Conservation (phyloP, 2,888 invertebrate genomes). For the Aspidiotus rigidus region DNA sequence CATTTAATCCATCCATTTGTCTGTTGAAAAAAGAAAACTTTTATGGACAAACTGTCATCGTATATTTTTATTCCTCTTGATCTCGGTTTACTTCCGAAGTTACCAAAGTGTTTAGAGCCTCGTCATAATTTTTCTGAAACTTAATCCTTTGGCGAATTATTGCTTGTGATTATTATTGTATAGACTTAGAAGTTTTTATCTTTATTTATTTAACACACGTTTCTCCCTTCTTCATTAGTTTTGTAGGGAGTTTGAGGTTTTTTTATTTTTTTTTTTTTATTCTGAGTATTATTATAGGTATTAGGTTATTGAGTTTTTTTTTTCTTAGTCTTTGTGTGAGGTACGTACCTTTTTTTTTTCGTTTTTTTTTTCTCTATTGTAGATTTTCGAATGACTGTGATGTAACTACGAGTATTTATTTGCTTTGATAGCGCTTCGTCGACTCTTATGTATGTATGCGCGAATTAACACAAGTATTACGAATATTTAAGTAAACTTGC, state of each 20-base stretch:
- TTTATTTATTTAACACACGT: too few relatives aligned
- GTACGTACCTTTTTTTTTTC: neutral
- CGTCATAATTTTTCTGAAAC: too few relatives aligned
- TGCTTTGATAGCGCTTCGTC: neutral
- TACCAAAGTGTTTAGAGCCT: too few relatives aligned
- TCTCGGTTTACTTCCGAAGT: too few relatives aligned
- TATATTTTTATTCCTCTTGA: too few relatives aligned
- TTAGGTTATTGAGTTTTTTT: neutral
- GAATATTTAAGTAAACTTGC: neutral
- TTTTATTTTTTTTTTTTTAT: neutral
- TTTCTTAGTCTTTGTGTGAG: neutral
- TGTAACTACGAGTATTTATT: neutral
- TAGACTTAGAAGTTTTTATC: too few relatives aligned
- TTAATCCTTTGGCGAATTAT: too few relatives aligned
- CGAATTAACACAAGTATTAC: neutral
- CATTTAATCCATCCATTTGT: too few relatives aligned
- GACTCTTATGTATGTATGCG: neutral
- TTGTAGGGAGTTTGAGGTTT: neutral
- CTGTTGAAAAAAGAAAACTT: too few relatives aligned
- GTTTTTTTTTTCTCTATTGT: neutral
- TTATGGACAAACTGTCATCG: too few relatives aligned
- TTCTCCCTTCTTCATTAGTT: too few relatives aligned
- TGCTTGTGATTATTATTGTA: too few relatives aligned
- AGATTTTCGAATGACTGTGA: conserved; percentile 1
- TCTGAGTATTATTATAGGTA: neutral